Percentiles rank a stretch among this genome's conserved stretches.
These are phyloP conservation scores for Drosophila prolongata DNA, from an alignment of 2,888 invertebrate species.

Conservation along the genomic window DNA sequence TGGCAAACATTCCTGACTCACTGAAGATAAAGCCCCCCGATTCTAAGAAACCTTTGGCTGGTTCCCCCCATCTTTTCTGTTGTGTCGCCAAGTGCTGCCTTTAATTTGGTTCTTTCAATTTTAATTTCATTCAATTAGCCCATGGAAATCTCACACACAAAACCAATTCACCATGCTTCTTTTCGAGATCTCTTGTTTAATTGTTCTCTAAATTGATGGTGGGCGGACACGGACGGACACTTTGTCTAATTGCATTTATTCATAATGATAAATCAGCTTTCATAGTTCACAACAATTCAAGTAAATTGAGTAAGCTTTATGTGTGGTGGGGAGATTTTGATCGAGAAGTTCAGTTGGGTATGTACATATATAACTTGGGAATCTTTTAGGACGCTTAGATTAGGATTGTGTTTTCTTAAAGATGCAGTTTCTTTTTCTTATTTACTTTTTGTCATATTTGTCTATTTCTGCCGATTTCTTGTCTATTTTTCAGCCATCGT, in stretches of 20 bases:
- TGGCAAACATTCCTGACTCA: conserved; percentile 11
- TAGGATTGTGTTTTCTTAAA: background rate
- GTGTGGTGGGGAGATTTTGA: conserved; percentile 5
- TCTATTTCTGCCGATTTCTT: too few species aligned
- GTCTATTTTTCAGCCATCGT: background rate
- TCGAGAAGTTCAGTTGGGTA: background rate
- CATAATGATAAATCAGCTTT: conserved; percentile 46
- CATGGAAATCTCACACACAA: conserved; percentile 67
- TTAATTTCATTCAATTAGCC: conserved; percentile 75
- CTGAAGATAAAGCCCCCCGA: conserved; percentile 2
- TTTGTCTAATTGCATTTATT: conserved; percentile 68
- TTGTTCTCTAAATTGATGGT: conserved; percentile 70
- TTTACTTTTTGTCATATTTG: too few species aligned
- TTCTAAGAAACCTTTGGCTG: conserved; percentile 20
- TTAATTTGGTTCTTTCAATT: conserved; percentile 72
- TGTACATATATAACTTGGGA: background rate
- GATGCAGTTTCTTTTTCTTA: background rate
- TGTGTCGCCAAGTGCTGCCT: conserved; percentile 38
- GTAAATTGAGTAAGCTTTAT: conserved; percentile 29
- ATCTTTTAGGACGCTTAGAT: background rate
- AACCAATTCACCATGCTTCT: conserved; percentile 38
- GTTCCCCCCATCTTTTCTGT: background rate
- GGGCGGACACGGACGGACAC: conserved; percentile 55
- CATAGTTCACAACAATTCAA: conserved; percentile 21
- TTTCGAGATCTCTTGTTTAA: conserved; percentile 53